These are phyloP conservation scores for Karalla daura DNA, from an alignment of 2,797 vertebrate genomes.

Conservation along the genomic window DNA sequence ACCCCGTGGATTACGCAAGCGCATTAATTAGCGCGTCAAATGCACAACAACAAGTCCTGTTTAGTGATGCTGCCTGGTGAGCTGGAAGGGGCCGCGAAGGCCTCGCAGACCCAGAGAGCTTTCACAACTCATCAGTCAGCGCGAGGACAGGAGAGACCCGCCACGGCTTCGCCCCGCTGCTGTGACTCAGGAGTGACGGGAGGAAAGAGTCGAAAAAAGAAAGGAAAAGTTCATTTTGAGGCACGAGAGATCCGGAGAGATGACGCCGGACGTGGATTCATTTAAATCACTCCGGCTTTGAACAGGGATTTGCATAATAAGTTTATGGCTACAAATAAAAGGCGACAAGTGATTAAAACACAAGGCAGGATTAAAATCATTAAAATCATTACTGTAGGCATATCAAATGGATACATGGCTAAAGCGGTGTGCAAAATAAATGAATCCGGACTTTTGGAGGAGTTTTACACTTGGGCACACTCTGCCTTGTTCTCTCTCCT, in stretches of 20 bases:
- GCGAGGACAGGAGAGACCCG: background rate
- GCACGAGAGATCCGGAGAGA: background rate
- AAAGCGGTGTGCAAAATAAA: background rate
- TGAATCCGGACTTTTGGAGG: background rate
- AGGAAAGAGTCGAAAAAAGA: background rate
- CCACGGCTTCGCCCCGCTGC: background rate
- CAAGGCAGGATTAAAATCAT: slow-evolving; percentile 43
- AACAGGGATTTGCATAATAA: background rate
- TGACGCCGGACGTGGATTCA: background rate
- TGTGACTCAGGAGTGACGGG: no score
- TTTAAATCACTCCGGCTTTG: slow-evolving; percentile 25
- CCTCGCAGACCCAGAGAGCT: slow-evolving; percentile 26
- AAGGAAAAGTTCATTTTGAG: no score
- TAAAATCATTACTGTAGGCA: slow-evolving; percentile 8
- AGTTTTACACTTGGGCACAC: background rate
- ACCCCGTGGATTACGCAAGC: slow-evolving; percentile 61
- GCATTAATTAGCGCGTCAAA: slow-evolving; percentile 59
- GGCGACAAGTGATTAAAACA: slow-evolving; percentile 46
- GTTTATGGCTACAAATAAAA: slow-evolving; percentile 40
- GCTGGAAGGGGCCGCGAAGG: slow-evolving; percentile 45
- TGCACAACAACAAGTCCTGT: slow-evolving; percentile 60
- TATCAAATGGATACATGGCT: background rate
- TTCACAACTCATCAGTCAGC: slow-evolving; percentile 45
- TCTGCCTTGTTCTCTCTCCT: background rate
- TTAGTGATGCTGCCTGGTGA: slow-evolving; percentile 52